phyloP scores from a whole-genome alignment of 1,140 invertebrate species.

The Nilaparvata lugens region DNA sequence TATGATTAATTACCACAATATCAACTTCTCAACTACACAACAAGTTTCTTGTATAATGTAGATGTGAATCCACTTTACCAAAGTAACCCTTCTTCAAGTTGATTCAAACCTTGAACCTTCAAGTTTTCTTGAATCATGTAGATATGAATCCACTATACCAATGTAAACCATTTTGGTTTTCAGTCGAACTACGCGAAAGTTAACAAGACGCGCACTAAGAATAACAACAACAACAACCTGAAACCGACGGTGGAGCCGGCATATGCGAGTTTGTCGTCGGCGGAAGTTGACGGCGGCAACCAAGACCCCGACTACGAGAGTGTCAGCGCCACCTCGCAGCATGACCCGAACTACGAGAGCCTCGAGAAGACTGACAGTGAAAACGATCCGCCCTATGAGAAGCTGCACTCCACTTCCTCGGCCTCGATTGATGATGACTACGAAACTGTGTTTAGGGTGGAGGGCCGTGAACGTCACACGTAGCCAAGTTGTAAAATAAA shows the following conservation, averaged over 20 bases:
- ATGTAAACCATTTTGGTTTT: too few species aligned
- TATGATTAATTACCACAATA: too few species aligned
- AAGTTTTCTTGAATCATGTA: too few species aligned
- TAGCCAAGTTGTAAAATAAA: too few species aligned
- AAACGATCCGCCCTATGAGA: conserved; percentile 21
- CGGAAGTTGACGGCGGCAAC: conserved; percentile 3
- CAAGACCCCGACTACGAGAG: conserved; percentile 25
- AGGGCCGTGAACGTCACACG: too few species aligned
- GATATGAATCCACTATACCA: too few species aligned
- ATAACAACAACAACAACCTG: neutral
- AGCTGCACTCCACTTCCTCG: neutral
- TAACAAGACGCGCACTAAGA: conserved; percentile 19
- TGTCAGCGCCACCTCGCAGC: conserved; percentile 14
- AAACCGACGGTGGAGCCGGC: conserved; percentile 22
- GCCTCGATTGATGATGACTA: neutral
- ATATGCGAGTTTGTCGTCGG: conserved; percentile 26
- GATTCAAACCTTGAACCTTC: too few species aligned
- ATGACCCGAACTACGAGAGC: conserved; percentile 26
- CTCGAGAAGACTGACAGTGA: conserved; percentile 14
- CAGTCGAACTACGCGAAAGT: conserved; percentile 21
- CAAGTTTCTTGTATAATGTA: too few species aligned
- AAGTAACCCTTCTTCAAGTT: too few species aligned
- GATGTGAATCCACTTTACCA: too few species aligned
- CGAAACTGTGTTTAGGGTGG: conserved; percentile 2
- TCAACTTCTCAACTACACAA: too few species aligned